These are phyloP conservation scores for Uria lomvia DNA, from an alignment of 2,113 vertebrate species.

Conservation along the genomic window DNA sequence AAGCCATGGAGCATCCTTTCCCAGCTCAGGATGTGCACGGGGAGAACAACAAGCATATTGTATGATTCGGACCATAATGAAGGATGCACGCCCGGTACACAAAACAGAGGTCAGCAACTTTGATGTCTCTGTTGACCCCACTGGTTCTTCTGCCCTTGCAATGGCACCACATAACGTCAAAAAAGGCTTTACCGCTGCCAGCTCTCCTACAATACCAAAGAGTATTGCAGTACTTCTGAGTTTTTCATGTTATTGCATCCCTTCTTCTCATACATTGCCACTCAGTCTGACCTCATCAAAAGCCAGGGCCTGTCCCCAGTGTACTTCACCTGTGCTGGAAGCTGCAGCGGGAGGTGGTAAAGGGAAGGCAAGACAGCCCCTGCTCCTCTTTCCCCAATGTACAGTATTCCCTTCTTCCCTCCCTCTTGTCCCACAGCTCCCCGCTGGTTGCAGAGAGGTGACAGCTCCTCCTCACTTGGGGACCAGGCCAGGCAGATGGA, in stretches of 20 bases:
- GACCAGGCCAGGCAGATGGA: background rate
- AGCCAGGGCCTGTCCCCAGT: background rate
- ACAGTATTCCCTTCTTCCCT: background rate
- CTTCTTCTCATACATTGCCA: background rate
- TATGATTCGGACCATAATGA: background rate
- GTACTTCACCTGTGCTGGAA: background rate
- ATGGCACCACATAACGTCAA: fast-evolving
- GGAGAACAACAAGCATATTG: background rate
- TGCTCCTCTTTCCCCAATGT: background rate
- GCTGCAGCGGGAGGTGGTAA: background rate
- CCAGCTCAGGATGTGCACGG: background rate
- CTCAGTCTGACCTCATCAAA: background rate
- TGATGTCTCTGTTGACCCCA: background rate
- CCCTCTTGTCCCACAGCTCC: background rate
- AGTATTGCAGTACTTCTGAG: background rate
- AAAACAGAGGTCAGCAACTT: background rate
- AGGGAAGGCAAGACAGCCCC: background rate
- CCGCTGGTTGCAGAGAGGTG: fast-evolving
- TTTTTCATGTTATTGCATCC: background rate
- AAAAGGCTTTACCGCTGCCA: fast-evolving
- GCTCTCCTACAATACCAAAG: background rate
- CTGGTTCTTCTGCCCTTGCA: background rate
- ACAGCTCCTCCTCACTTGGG: background rate
- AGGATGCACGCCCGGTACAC: fast-evolving
- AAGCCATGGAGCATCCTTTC: background rate